These are phyloP conservation scores for Heliconius eleuchia DNA, from an alignment of 1,140 invertebrate genomes.

Conservation along the genomic window DNA sequence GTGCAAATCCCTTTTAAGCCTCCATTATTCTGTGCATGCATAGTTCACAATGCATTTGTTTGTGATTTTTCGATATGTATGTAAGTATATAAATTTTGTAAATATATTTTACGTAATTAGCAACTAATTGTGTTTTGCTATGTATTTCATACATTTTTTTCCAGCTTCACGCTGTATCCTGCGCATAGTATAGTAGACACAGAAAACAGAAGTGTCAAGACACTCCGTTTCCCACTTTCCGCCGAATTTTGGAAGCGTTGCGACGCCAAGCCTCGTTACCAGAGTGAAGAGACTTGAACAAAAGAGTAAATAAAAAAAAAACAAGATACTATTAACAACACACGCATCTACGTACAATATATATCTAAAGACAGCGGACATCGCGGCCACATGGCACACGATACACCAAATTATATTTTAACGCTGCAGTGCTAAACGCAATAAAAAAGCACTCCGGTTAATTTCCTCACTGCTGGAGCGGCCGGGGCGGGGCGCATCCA, in stretches of 20 bases:
- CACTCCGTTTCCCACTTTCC: too few relatives aligned
- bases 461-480: conserved; percentile 44
- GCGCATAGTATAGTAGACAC: too few relatives aligned
- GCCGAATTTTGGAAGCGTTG: too few relatives aligned
- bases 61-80: conserved; percentile 22
- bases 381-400: conserved; percentile 3
- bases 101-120: background rate
- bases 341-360: conserved; percentile 32
- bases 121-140: background rate
- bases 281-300: too few relatives aligned
- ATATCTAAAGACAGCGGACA: background rate
- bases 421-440: conserved; percentile 48
- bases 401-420: conserved; percentile 55
- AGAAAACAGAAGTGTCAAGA: too few relatives aligned
- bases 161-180: too few relatives aligned
- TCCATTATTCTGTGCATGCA: conserved; percentile 30
- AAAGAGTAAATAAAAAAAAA: background rate
- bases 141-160: background rate
- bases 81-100: background rate
- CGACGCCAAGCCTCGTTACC: too few relatives aligned
- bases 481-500: conserved; percentile 24
- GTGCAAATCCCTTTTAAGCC: conserved; percentile 36
- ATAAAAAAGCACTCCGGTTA: conserved; percentile 67
- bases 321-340: conserved; percentile 8
- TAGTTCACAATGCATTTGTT: conserved; percentile 32